Evolutionary conservation across 1,140 invertebrate genomes (phyloP).

Genomic region (Thaumetopoea pityocampa): DNA sequence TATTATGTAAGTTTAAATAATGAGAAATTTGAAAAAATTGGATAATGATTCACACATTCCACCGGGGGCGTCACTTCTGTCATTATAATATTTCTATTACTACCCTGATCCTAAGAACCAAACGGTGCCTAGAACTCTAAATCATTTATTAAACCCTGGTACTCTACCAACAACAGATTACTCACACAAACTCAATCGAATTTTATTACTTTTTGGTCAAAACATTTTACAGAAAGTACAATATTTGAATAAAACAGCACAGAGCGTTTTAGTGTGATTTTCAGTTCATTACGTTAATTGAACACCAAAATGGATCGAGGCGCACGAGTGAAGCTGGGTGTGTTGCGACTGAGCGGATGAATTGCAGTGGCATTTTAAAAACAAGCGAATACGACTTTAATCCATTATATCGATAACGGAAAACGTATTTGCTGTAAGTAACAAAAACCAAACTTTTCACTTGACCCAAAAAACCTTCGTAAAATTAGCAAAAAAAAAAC

Average conservation of each 20-base stretch:
- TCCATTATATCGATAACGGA: not conserved
- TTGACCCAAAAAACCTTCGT: not conserved
- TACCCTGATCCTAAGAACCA: too few species aligned
- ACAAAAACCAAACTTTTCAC: too few species aligned
- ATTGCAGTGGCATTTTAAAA: too few species aligned
- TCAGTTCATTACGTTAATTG: slow-evolving; percentile 14
- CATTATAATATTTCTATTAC: too few species aligned
- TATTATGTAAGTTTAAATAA: too few species aligned
- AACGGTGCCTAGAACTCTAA: too few species aligned
- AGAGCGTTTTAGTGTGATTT: slow-evolving; percentile 5
- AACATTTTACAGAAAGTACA: slow-evolving; percentile 3
- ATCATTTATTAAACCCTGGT: too few species aligned
- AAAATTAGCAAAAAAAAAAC: not conserved
- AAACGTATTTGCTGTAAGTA: not conserved
- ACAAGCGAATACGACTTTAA: not conserved
- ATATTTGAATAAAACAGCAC: slow-evolving; percentile 6
- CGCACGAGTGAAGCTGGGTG: slow-evolving; percentile 1
- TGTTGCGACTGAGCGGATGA: too few species aligned
- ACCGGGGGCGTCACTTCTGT: too few species aligned
- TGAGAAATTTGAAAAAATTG: too few species aligned
- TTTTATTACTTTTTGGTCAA: slow-evolving; percentile 1
- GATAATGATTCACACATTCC: too few species aligned
- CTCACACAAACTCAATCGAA: slow-evolving; percentile 1
- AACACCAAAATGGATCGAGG: slow-evolving; percentile 4
- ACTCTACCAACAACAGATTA: too few species aligned